phyloP scores from a whole-genome alignment of 2,888 invertebrate genomes.

The Subacronicta megacephala region DNA sequence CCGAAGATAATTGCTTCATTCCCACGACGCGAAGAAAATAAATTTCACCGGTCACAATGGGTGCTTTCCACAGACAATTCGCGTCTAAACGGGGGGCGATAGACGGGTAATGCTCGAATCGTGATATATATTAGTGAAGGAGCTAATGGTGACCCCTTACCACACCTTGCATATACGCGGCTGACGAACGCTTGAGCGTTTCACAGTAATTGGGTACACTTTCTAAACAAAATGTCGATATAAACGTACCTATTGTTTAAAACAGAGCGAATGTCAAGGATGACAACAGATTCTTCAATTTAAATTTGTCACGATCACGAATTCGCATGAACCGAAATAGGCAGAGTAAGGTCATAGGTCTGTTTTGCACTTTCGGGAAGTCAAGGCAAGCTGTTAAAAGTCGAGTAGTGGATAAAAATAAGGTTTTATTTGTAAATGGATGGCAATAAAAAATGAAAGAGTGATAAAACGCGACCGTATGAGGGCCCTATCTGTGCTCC shows the following conservation, averaged over 20 bases:
- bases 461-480: constrained; percentile 68
- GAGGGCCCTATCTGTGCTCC: constrained; percentile 78
- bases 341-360: constrained; percentile 71
- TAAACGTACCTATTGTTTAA: constrained; percentile 73
- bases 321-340: constrained; percentile 67
- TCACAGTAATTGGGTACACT: constrained; percentile 57
- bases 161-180: constrained; percentile 63
- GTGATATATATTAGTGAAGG: constrained; percentile 81
- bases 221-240: constrained; percentile 72
- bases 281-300: constrained; percentile 77
- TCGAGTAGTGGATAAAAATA: constrained; percentile 51
- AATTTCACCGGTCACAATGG: constrained; percentile 82
- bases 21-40: constrained; percentile 79
- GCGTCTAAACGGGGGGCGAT: constrained; percentile 78
- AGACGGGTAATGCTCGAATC: constrained; percentile 78
- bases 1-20: constrained; percentile 80
- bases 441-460: constrained; percentile 61
- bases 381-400: constrained; percentile 64
- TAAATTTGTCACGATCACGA: constrained; percentile 83
- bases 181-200: constrained; percentile 39
- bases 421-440: constrained; percentile 61
- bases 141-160: constrained; percentile 75
- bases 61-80: constrained; percentile 80
- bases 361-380: constrained; percentile 65
- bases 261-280: constrained; percentile 83